These are phyloP conservation scores for Phengaris alcon DNA, from an alignment of 2,888 invertebrate species.

Conservation along the genomic window DNA sequence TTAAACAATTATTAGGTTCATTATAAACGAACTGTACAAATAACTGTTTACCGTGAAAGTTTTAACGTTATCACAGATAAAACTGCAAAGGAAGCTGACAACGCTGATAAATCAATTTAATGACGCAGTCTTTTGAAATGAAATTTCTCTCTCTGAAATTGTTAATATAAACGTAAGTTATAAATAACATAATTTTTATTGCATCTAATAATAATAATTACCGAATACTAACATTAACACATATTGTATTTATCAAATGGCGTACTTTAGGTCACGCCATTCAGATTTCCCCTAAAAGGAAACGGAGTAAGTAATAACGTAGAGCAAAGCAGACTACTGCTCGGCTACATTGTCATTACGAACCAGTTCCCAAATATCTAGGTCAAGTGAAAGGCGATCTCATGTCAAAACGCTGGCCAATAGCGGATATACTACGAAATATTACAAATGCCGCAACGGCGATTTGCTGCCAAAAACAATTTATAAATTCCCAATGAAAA, in stretches of 20 bases:
- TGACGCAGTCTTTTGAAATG: not conserved
- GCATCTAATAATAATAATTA: not conserved
- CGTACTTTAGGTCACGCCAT: slow-evolving; percentile 32
- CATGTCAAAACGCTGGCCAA: slow-evolving; percentile 60
- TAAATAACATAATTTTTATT: not conserved
- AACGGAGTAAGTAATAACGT: slow-evolving; percentile 44
- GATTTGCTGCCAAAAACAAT: slow-evolving; percentile 2
- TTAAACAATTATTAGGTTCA: slow-evolving; percentile 35
- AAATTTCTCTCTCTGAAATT: not conserved
- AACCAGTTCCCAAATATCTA: slow-evolving; percentile 76
- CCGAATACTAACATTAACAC: not conserved
- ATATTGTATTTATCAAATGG: not conserved
- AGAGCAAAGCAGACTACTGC: slow-evolving; percentile 46
- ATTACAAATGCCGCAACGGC: slow-evolving; percentile 32
- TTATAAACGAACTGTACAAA: slow-evolving; percentile 27
- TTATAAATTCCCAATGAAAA: slow-evolving; percentile 4
- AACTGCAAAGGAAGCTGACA: not conserved
- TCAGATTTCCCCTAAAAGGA: slow-evolving; percentile 40
- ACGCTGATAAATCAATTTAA: not conserved
- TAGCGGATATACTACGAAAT: slow-evolving; percentile 51
- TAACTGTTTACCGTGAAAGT: slow-evolving; percentile 26
- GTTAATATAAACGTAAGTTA: not conserved
- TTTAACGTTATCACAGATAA: not conserved
- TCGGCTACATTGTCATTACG: slow-evolving; percentile 64
- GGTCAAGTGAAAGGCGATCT: slow-evolving; percentile 77